These are phyloP conservation scores for Osmoderma eremita DNA, from an alignment of 2,888 invertebrate genomes.

Conservation along the genomic window DNA sequence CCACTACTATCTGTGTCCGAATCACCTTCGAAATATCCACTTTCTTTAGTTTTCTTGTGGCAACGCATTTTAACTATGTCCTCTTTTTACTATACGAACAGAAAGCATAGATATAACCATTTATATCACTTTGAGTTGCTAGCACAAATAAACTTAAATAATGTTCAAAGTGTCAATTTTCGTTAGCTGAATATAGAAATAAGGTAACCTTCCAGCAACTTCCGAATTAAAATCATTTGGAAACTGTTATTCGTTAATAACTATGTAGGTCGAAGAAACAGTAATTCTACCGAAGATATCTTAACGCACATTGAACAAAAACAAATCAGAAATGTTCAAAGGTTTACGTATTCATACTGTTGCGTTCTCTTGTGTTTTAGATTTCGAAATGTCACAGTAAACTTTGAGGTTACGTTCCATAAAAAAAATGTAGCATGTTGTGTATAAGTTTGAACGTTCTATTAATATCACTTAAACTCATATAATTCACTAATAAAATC, in stretches of 20 bases:
- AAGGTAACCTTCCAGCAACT: conserved; percentile 29
- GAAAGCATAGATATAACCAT: conserved; percentile 27
- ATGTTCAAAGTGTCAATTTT: conserved; percentile 34
- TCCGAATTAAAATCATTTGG: conserved; percentile 34
- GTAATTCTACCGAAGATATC: conserved; percentile 25
- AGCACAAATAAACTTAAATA: conserved; percentile 31
- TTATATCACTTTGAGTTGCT: conserved; percentile 34
- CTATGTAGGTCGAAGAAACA: conserved; percentile 40
- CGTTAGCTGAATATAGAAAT: conserved; percentile 29
- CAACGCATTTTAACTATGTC: conserved; percentile 57
- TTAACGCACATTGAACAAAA: conserved; percentile 17
- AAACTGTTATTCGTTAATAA: conserved; percentile 33
- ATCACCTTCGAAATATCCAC: conserved; percentile 85
- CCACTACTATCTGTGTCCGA: conserved; percentile 69
- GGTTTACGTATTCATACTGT: conserved; percentile 15
- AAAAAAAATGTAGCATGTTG: conserved; percentile 10
- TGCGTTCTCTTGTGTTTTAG: background rate
- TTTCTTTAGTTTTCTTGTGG: conserved; percentile 72
- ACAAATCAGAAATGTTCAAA: conserved; percentile 16
- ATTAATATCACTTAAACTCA: conserved; percentile 14
- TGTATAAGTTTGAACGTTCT: conserved; percentile 5
- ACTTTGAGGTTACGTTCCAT: conserved; percentile 39
- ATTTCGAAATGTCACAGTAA: conserved; percentile 26
- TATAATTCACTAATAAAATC: conserved; percentile 1
- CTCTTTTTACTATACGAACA: conserved; percentile 27